Evolutionary conservation across 2,888 invertebrate genomes (phyloP), one percentile per base, ranked within the genome.

Genomic region (Tinea pellionella): DNA sequence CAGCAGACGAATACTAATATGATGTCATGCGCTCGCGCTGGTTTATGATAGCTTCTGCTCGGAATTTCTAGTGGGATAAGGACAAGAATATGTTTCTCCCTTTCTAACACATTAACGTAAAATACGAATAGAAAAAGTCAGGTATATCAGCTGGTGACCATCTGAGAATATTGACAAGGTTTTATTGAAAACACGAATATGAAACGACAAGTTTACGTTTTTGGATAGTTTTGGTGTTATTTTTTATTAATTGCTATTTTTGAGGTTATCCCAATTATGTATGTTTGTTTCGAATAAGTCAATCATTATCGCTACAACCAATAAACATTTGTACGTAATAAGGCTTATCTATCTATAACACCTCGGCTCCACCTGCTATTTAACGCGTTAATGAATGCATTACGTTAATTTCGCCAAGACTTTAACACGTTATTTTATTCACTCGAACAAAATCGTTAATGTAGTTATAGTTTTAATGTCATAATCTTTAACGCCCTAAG

Each of bases 11-110:
- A 57, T 6, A 24, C 8, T 55, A 55, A 72, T 75, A 67, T 81
- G 81, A 80, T 80, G 76, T 80, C 80, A 81, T 77, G 62, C 61
- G 32, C 30, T 32, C 30, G 32, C 19, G 53, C 53, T 24, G 53
- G 16, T 53, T 13, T 53, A 18, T 53, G 53, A 47, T 47, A 47
- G 47, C 16, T 16, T 37, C 37, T 37, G 16, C 15, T 24, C 24
- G 53, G 53, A 24, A 53, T 53, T 53, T 53, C 47, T 53, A 24
- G 53, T 24, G 9, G 24, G 53, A 53, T 53, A 53, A 53, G 53
- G 53, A 53, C 53, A 24, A 16, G 6, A 6, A 53, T 18, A 24
- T 11, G 1, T 6, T 53, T 1, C 8, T 53, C 53, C 24, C 12
- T 53, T 53, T 53, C 24, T 24, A 53, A 53, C 53, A 12, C 24